Evolutionary conservation across 2,888 invertebrate genomes (phyloP), one percentile per base, ranked within the genome.

Genomic region (Stictocephala bisonia): DNA sequence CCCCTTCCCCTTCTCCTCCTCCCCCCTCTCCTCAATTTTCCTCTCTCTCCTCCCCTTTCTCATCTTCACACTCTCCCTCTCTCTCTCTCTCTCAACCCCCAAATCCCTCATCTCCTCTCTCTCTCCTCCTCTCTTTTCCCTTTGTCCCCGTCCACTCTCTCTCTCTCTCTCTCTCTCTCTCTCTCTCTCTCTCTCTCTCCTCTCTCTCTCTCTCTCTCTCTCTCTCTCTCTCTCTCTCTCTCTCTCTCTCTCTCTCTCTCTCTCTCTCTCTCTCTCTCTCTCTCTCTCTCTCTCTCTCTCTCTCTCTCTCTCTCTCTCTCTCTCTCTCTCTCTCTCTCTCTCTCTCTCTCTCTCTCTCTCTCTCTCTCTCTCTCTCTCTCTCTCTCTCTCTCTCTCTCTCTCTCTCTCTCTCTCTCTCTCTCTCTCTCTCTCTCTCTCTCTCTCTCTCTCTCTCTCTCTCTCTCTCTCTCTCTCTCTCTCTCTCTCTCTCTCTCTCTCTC

Each of bases 361-460:
- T 15, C 40, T 26, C 48, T 66, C 27, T 22, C 50, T 40, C n/a
- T 18, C 35, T 41, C 58, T 20, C 69, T 24, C 51, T 53, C 56
- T 51, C 50, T 29, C 31, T 41, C 44, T 70, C 31, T 41, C 26
- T 40, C 56, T 69, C 44, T 58, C 58, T 41, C 24, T 15, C 56
- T 48, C 35, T 22, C 27, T 24, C 18, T 29, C 44, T 26, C 27
- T 27, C 15, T 18, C 20, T 56, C 2, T 22, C 40, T 72, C 9
- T 15, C 35, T 31, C 50, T 60, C 13, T 11, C 7, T 7, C 35
- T 60, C 7, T 35, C 22, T 31, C 29, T 13, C 9, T 35, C 22
- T 35, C 29, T 60, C 35, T 18, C 31, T 11, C 29, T 31, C 20
- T 7, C 20, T 60, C 18, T 24, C 9, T 15, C 3, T 29, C 27